Evolutionary conservation across 2,113 vertebrate species (phyloP), one percentile per base, ranked within the genome.

Genomic region (Vimba vimba): DNA sequence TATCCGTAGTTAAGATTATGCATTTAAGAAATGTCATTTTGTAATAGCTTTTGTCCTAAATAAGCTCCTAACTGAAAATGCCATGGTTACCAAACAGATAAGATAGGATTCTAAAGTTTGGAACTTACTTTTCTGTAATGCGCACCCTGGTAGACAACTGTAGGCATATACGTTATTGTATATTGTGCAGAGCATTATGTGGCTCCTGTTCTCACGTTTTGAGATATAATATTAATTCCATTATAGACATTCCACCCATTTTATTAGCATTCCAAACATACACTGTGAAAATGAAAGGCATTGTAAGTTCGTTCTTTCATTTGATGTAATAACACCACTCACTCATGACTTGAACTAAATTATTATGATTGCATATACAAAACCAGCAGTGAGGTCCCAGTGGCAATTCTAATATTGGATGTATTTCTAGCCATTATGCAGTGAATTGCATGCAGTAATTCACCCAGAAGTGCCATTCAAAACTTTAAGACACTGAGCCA

Each of bases 401-500:
- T 30, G 76, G 66, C 57, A 64, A 45, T 71, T 69, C 47, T 79
- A n/a, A 69, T 43, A 33, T 68, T 19, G 5, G 10, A 66, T 15
- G 62, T 69, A 55, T 79, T 79, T 57, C 43, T 11, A 68, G 66
- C 27, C 60, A 84, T 84, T 62, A 84, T 79, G 60, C 75, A 79
- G 33, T 55, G 30, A 52, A 57, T 25, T 13, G 21, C 57, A 21
- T 52, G 39, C 33, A 79, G 25, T 85, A 69, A 57, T 57, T 85
- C 84, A 52, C 52, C 39, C 27, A 12, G 60, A 36, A 39, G 33
- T 25, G 75, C 74, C 79, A 50, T 68, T 85, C 76, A 80, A 69
- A 75, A 71, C 30, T 86, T 86, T 82, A 64, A 87, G 57, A 82
- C 27, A 52, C 30, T 30, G 79, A 77, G 45, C 55, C 73, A 83